Evolutionary conservation across 2,113 vertebrate species (phyloP).

Genomic region (Paralichthys olivaceus): DNA sequence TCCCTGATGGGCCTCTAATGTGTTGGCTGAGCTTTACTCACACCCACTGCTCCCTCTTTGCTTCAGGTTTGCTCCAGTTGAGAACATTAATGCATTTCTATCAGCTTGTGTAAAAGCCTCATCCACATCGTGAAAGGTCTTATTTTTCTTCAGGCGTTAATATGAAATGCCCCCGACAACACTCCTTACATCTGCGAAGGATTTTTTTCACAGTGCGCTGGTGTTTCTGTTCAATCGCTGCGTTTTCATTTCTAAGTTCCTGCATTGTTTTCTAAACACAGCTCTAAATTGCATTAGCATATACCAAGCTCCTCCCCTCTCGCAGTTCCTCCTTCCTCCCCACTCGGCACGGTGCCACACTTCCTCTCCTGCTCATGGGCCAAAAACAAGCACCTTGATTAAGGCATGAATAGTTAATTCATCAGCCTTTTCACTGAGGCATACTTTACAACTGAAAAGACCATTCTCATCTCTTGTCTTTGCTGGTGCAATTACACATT

Average conservation of each 20-base stretch:
- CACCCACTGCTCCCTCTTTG: constrained; percentile 40
- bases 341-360: constrained; percentile 41
- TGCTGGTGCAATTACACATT: constrained; percentile 84
- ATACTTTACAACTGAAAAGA: constrained; percentile 81
- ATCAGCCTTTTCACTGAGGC: constrained; percentile 79
- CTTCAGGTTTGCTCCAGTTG: constrained; percentile 24
- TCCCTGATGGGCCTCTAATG: constrained; percentile 61
- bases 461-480: constrained; percentile 82
- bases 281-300: constrained; percentile 83
- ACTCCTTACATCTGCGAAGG: not conserved
- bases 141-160: not conserved
- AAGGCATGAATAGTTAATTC: constrained; percentile 85
- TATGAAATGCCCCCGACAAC: not conserved
- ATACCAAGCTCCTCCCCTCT: constrained; percentile 69
- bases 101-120: not conserved
- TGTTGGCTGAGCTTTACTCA: constrained; percentile 44
- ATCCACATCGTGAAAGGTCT: not conserved
- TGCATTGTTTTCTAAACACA: constrained; percentile 73
- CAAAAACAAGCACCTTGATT: constrained; percentile 87
- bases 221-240: constrained; percentile 13
- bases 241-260: constrained; percentile 58
- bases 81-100: constrained; percentile 19
- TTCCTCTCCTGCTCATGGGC: constrained; percentile 77
- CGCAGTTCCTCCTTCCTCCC: not conserved
- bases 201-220: not conserved